Percentiles rank a stretch among this genome's conserved stretches.
Conservation (phyloP, 2,113 vertebrate species). For the Nothoprocta pentlandii region DNA sequence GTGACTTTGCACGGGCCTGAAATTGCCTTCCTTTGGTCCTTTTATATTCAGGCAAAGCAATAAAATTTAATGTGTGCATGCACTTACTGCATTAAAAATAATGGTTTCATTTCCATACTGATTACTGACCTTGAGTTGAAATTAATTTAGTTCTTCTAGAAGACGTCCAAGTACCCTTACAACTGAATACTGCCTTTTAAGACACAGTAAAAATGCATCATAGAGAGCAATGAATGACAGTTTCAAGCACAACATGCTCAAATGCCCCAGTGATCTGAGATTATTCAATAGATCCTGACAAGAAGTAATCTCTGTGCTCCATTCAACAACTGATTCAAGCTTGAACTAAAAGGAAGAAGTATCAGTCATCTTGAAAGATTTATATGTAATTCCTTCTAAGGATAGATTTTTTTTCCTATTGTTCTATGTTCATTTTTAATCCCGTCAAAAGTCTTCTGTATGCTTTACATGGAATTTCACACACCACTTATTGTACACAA, state of each 20-base stretch:
- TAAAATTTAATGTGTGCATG: conserved; percentile 46
- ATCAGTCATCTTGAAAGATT: conserved; percentile 11
- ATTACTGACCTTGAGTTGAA: conserved; percentile 36
- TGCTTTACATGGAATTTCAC: background rate
- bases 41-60: conserved; percentile 46
- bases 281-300: conserved; percentile 33
- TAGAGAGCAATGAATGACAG: background rate
- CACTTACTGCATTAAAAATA: conserved; percentile 54
- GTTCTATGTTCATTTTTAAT: conserved; percentile 15
- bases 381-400: conserved; percentile 49
- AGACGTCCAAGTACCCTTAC: background rate
- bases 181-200: background rate
- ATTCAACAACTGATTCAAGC: conserved; percentile 38
- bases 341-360: conserved; percentile 16
- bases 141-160: conserved; percentile 30
- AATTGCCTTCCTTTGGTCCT: background rate
- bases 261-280: background rate
- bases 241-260: background rate
- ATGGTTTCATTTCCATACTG: conserved; percentile 51
- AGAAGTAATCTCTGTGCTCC: conserved; percentile 41
- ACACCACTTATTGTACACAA: background rate
- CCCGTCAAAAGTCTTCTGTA: conserved; percentile 15
- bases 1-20: conserved; percentile 12
- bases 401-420: conserved; percentile 19
- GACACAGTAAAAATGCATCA: background rate